Conservation (phyloP, 1,140 invertebrate genomes). For the Lepidotrigona ventralis region DNA sequence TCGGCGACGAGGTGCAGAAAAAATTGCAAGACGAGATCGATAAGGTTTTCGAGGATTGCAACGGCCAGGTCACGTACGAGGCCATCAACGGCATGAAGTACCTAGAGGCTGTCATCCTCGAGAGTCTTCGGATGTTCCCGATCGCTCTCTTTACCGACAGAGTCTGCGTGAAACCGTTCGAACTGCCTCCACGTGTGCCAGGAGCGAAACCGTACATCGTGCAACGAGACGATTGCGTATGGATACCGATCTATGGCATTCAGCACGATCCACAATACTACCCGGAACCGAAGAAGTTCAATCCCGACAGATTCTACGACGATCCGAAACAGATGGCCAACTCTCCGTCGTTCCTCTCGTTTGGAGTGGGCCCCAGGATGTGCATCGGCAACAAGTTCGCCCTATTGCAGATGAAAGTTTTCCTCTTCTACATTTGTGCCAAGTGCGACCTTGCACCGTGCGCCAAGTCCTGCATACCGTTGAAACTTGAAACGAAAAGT, state of each 20-base stretch:
- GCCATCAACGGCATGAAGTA: slow-evolving; percentile 72
- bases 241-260: slow-evolving; percentile 76
- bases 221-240: slow-evolving; percentile 52
- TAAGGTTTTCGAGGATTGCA: slow-evolving; percentile 71
- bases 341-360: slow-evolving; percentile 68
- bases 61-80: slow-evolving; percentile 74
- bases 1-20: slow-evolving; percentile 51
- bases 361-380: slow-evolving; percentile 76
- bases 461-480: slow-evolving; percentile 66
- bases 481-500: slow-evolving; percentile 55
- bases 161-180: slow-evolving; percentile 48
- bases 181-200: slow-evolving; percentile 59
- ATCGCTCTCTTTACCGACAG: slow-evolving; percentile 39
- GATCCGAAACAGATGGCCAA: slow-evolving; percentile 70
- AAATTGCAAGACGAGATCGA: slow-evolving; percentile 80
- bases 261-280: slow-evolving; percentile 80
- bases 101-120: slow-evolving; percentile 69
- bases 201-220: slow-evolving; percentile 52
- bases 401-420: slow-evolving; percentile 80
- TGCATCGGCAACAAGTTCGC: slow-evolving; percentile 82
- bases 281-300: slow-evolving; percentile 79
- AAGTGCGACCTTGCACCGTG: slow-evolving; percentile 80
- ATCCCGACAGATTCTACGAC: slow-evolving; percentile 80
- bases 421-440: slow-evolving; percentile 79
- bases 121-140: slow-evolving; percentile 56